These are phyloP conservation scores for Pseudoips prasinana DNA, from an alignment of 2,888 invertebrate species.

Conservation along the genomic window DNA sequence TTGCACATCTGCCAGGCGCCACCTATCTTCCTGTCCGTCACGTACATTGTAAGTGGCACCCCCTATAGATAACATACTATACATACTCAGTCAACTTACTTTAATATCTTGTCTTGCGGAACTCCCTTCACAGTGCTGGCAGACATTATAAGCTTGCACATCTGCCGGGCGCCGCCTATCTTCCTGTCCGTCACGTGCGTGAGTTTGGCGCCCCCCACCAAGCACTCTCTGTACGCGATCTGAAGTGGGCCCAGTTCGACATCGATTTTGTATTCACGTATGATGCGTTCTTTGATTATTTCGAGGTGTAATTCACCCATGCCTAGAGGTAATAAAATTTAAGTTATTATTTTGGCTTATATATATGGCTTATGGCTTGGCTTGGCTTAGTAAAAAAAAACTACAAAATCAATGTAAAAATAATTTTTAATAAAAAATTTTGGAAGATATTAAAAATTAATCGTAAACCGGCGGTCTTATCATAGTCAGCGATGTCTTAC, in stretches of 20 bases:
- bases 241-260: constrained; percentile 95
- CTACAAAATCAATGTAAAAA: too few relatives aligned
- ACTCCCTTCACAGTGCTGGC: constrained; percentile 75
- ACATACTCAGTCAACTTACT: too few relatives aligned
- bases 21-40: constrained; percentile 85
- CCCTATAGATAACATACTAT: too few relatives aligned
- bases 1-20: constrained; percentile 82
- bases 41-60: constrained; percentile 62
- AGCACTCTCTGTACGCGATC: constrained; percentile 94
- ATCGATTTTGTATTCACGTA: constrained; percentile 94
- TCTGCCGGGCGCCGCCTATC: constrained; percentile 83
- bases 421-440: too few relatives aligned
- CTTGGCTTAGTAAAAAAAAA: too few relatives aligned
- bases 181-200: constrained; percentile 82
- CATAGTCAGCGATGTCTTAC: too few relatives aligned
- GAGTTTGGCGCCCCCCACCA: constrained; percentile 67
- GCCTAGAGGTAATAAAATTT: too few relatives aligned
- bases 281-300: constrained; percentile 93
- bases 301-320: constrained; percentile 99
- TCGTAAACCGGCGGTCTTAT: too few relatives aligned
- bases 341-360: too few relatives aligned
- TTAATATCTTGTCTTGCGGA: constrained; percentile 69
- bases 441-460: too few relatives aligned
- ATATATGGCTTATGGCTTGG: too few relatives aligned
- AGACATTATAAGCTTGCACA: constrained; percentile 84